Percentiles rank a stretch among this genome's conserved stretches.
These are phyloP conservation scores for Sternotherus odoratus DNA, from an alignment of 2,797 vertebrate genomes.

Conservation along the genomic window DNA sequence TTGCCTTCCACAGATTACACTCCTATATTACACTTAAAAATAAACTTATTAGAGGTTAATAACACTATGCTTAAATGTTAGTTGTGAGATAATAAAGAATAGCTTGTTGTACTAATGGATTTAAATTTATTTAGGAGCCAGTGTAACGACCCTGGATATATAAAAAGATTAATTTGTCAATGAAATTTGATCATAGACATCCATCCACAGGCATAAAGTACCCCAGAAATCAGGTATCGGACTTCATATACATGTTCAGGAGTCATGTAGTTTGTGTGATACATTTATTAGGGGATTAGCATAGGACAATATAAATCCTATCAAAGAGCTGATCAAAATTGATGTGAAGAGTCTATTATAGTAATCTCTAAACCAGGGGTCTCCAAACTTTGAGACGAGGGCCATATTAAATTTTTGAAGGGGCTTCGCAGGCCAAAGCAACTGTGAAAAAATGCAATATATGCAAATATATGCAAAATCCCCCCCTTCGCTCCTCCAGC, in stretches of 20 bases:
- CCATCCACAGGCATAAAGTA: neutral
- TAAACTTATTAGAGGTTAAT: constrained; percentile 22
- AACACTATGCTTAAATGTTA: neutral
- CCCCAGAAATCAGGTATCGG: neutral
- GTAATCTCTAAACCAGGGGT: fast-evolving
- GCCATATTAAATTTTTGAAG: too few species aligned
- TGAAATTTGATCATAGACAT: neutral
- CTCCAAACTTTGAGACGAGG: too few species aligned
- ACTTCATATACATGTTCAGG: neutral
- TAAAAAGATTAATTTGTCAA: neutral
- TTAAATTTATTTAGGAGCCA: neutral
- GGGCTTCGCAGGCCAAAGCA: too few species aligned
- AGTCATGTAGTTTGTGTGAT: neutral
- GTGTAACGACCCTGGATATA: neutral
- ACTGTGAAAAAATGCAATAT: too few species aligned
- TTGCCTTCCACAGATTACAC: neutral
- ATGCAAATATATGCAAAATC: too few species aligned
- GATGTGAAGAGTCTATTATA: neutral
- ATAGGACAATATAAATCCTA: neutral
- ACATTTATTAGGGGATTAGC: neutral
- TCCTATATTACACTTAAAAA: neutral
- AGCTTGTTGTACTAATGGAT: neutral
- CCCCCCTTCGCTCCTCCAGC: too few species aligned
- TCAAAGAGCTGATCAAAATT: neutral
- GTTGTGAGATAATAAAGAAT: neutral